A percentile compares a stretch with the other conserved stretches of the same genome.
Conservation (phyloP, 2,888 invertebrate species). For the Melipona bicolor region DNA sequence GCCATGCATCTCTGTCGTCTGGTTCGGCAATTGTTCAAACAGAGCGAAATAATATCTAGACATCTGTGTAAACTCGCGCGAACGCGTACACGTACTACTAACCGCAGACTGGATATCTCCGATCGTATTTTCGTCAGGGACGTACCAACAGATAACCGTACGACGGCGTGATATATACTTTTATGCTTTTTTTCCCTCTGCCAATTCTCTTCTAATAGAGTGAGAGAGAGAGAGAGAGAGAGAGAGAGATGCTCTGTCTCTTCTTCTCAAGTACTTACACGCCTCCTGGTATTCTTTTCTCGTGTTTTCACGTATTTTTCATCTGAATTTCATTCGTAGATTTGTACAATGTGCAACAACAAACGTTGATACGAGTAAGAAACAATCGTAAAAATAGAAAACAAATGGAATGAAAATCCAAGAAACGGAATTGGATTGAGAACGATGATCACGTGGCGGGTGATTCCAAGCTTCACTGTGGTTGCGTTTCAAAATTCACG, state of each 20-base stretch:
- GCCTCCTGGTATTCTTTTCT: not conserved
- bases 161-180: not conserved
- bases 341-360: not conserved
- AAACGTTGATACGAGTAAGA: not conserved
- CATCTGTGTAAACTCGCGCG: constrained; percentile 74
- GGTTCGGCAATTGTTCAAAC: constrained; percentile 75
- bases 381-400: not conserved
- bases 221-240: not conserved
- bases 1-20: constrained; percentile 53
- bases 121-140: constrained; percentile 14
- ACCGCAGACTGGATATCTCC: constrained; percentile 42
- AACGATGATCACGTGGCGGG: not conserved
- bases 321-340: not conserved
- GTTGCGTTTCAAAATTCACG: not conserved
- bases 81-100: constrained; percentile 33
- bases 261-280: not conserved
- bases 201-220: not conserved
- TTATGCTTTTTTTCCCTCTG: not conserved
- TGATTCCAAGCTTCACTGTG: not conserved
- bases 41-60: constrained; percentile 70
- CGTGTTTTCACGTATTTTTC: not conserved
- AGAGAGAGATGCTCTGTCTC: not conserved
- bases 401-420: not conserved
- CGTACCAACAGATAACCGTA: not conserved
- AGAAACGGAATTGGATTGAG: not conserved